Conservation (phyloP, 2,888 invertebrate species). For the Mellilla xanthometata region DNA sequence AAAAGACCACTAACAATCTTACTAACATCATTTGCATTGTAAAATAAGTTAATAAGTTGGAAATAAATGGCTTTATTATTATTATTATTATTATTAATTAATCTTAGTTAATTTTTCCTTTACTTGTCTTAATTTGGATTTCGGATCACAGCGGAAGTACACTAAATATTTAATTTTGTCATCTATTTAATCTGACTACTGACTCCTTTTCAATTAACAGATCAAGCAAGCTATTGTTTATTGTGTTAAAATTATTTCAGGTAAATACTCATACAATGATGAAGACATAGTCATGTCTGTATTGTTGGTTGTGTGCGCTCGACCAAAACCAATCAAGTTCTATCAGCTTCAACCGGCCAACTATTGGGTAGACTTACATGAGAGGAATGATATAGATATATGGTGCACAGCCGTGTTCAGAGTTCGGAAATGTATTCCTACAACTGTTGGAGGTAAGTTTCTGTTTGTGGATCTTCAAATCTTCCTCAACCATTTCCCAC, state of each 20-base stretch:
- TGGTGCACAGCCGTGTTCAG: conserved; percentile 72
- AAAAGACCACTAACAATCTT: too few relatives aligned
- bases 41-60: too few relatives aligned
- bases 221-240: neutral
- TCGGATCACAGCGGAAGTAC: too few relatives aligned
- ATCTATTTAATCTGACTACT: too few relatives aligned
- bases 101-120: too few relatives aligned
- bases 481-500: too few relatives aligned
- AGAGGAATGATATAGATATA: conserved; percentile 57
- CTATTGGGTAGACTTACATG: conserved; percentile 68
- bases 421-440: conserved; percentile 71
- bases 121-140: too few relatives aligned
- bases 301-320: conserved; percentile 66
- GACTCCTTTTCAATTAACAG: too few relatives aligned
- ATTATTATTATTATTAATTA: too few relatives aligned
- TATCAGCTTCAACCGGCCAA: conserved; percentile 57
- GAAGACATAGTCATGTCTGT: conserved; percentile 69
- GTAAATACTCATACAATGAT: conserved; percentile 70
- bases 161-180: too few relatives aligned
- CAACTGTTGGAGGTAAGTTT: conserved; percentile 60
- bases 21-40: too few relatives aligned
- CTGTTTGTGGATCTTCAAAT: neutral
- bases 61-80: too few relatives aligned
- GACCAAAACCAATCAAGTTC: conserved; percentile 60
- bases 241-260: conserved; percentile 45